Conservation (phyloP, 2,113 vertebrate genomes). For the Anolis sagrei region DNA sequence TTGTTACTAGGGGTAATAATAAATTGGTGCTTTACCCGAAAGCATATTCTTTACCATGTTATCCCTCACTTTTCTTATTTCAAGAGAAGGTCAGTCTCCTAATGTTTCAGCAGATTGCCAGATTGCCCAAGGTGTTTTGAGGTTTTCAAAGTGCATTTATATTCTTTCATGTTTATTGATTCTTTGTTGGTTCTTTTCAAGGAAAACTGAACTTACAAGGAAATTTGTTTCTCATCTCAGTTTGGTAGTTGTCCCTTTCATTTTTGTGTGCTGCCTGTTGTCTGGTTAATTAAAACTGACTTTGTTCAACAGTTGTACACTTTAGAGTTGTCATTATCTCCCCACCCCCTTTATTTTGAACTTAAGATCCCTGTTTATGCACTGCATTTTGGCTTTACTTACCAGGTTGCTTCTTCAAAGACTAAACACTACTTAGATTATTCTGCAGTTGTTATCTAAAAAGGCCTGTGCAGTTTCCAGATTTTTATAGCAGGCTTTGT, state of each 20-base stretch:
- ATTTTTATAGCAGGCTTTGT: neutral
- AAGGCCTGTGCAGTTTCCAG: neutral
- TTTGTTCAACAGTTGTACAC: neutral
- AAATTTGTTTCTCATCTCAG: slow-evolving; percentile 29
- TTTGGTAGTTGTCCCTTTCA: neutral
- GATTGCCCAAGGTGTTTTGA: slow-evolving; percentile 23
- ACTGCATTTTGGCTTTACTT: neutral
- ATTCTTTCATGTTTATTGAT: slow-evolving; percentile 14
- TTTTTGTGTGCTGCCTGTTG: slow-evolving; percentile 15
- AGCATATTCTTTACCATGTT: neutral
- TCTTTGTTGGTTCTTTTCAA: slow-evolving; percentile 43
- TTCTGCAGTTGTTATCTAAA: neutral
- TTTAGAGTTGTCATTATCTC: neutral
- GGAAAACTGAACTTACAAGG: neutral
- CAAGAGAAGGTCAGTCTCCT: neutral
- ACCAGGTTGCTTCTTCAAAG: neutral
- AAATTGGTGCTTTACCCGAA: neutral
- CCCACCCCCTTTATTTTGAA: slow-evolving; percentile 9
- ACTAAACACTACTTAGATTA: too few relatives aligned
- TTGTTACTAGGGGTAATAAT: too few relatives aligned
- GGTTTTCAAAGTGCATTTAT: neutral
- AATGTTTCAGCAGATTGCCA: slow-evolving; percentile 3
- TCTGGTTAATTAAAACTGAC: slow-evolving; percentile 27
- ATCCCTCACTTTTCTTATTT: neutral
- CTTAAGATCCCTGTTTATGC: neutral